Conservation (phyloP, 2,797 vertebrate genomes). For the Dryobates pubescens region DNA sequence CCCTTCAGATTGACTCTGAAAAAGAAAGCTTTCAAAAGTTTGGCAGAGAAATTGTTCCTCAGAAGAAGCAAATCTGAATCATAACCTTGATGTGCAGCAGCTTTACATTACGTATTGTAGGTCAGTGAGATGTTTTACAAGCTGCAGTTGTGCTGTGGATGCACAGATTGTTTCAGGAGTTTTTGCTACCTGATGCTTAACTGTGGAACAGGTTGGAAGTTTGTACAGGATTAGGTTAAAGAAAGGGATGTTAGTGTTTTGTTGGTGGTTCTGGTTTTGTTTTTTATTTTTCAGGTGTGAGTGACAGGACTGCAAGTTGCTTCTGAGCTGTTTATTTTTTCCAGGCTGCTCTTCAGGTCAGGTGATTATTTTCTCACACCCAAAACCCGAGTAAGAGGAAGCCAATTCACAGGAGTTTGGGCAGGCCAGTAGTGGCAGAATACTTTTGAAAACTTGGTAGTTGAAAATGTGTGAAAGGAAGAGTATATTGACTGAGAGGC, state of each 20-base stretch:
- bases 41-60: neutral
- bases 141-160: neutral
- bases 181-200: neutral
- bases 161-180: neutral
- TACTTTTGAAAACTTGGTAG: neutral
- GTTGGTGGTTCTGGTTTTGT: too few relatives aligned
- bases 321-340: neutral
- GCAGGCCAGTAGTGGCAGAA: neutral
- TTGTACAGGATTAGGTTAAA: neutral
- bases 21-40: neutral
- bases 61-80: neutral
- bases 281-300: neutral
- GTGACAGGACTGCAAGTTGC: neutral
- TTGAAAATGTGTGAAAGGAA: neutral
- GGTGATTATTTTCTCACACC: neutral
- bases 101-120: neutral
- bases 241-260: neutral
- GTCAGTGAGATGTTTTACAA: neutral
- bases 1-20: neutral
- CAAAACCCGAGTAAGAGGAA: neutral
- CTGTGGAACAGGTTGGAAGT: neutral
- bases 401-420: neutral
- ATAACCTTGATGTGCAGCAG: neutral
- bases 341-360: neutral
- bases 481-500: neutral